Evolutionary conservation across 2,113 vertebrate genomes (phyloP), one percentile per base, ranked within the genome.

Genomic region (Tricholaema leucomelas): DNA sequence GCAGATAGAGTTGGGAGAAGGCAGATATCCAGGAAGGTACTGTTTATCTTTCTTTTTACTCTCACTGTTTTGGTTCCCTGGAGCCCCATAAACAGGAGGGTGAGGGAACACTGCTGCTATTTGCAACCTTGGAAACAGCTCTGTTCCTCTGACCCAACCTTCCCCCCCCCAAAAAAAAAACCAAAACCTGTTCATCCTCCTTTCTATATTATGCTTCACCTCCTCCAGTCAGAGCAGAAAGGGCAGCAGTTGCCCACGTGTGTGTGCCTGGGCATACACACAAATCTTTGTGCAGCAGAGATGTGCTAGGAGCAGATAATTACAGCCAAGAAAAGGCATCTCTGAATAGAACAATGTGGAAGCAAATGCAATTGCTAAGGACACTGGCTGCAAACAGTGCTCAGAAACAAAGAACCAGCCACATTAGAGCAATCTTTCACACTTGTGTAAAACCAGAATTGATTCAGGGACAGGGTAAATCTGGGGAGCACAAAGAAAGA

Each of bases 21-120:
- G 89, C 93, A 96, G 69, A 88, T 89, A 52, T 83, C 90, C 48
- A 95, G 95, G 84, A 96, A 95, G 93, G 85, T 59, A n/a, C n/a
- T 96, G 84, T 97, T 97, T 96, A 80, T 97, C 64, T 97, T 97
- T 96, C 96, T 94, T 94, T 86, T 91, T 36, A 54, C 83, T 65
- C 60, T 67, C 38, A 3, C 21, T 87, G 31, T 92, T 93, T 96
- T 88, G 72, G 79, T 69, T 76, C 78, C 18, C 90, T 56, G 64
- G n/a, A n/a, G n/a, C 76, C 58, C 55, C 61, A 67, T 40, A 76
- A 88, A 91, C 78, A 93, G 89, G 85, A 88, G 38, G 31, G 46
- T 28, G 83, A 85, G 87, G 70, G 28, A 92, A 91, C 71, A 79
- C 38, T 14, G 84, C 67, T 44, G 55, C 27, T 81, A 10, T 81